phyloP scores from a whole-genome alignment of 2,113 vertebrate species.

The Caranx melampygus region DNA sequence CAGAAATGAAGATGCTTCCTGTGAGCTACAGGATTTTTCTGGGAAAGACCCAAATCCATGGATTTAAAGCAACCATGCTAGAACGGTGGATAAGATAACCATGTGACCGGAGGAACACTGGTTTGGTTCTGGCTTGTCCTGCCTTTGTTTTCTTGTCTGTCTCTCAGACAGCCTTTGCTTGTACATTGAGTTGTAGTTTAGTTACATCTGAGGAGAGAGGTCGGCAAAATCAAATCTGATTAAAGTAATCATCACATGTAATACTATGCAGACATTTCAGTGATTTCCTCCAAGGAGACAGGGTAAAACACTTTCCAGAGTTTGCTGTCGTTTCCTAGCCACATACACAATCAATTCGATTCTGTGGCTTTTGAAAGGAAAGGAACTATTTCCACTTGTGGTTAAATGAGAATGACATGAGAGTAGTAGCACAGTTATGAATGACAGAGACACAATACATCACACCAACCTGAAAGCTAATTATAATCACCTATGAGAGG shows the following conservation, averaged over 20 bases:
- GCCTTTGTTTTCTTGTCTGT: not conserved
- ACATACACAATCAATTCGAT: not conserved
- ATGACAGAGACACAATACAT: constrained; percentile 10
- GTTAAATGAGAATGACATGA: constrained; percentile 2
- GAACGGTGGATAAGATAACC: not conserved
- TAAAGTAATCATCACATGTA: no score
- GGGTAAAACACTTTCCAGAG: not conserved
- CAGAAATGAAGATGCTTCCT: not conserved
- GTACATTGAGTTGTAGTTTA: not conserved
- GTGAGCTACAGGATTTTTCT: not conserved
- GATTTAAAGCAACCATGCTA: not conserved
- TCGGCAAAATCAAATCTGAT: no score
- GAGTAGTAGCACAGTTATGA: not conserved
- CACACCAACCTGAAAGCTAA: not conserved
- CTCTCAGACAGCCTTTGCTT: not conserved
- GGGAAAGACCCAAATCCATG: not conserved
- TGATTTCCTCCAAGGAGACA: no score
- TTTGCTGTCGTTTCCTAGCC: not conserved
- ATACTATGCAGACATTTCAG: no score
- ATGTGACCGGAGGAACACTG: not conserved
- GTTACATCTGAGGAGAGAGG: no score
- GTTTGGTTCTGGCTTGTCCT: not conserved
- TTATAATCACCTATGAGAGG: constrained; percentile 24
- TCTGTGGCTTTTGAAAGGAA: constrained; percentile 2
- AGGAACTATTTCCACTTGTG: constrained; percentile 6